Base-by-base conservation (phyloP, 2,113 vertebrate genomes). In the Embiotoca jacksoni region DNA sequence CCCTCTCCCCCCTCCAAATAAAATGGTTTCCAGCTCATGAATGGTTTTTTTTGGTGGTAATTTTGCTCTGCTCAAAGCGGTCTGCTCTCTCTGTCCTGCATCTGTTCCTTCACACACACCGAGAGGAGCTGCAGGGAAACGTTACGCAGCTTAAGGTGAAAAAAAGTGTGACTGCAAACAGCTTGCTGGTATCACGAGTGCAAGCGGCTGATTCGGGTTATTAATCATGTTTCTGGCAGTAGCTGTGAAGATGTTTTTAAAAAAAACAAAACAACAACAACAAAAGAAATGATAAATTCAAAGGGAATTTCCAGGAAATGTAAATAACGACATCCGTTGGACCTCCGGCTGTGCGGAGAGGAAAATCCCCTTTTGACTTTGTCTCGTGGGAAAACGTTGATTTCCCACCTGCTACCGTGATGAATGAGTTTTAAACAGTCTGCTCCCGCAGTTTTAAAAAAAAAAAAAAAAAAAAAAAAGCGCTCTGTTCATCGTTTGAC, bases 21-120 rank as follows among this genome's bases (percentile, higher is more conserved):
- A 75, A 78, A 58, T 37, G 53, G 8, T 35, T 74, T 80, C 5
- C 75, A 80, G 75, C 72, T 56, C 53, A 82, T 50, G 41, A n/a
- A 36, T 49, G 59, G 60, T 81, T 47, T 53, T 62, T 82, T 77
- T 77, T 49, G 11, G 72, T 14, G 62, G 16, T 66, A 7, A 56
- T 74, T 59, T 63, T 7, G 64, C 56, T 70, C 79, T 75, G 23
- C 23, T 23, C n/a, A 75, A 44, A 65, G 54, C 44, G 8, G 37
- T 55, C 73, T 33, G 56, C 58, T 4, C 37, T 59, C 56, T 52
- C 69, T 75, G 41, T 39, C 16, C 41, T 35, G 58, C 79, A 61
- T 84, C 68, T 69, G 83, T 65, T 80, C 41, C 0, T 37, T 64
- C 3, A 15, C 50, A 65, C 69, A n/a, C 10, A 8, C 30, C 0